phyloP scores from a whole-genome alignment of 2,113 vertebrate genomes.

The Drymodes brunneopygia region DNA sequence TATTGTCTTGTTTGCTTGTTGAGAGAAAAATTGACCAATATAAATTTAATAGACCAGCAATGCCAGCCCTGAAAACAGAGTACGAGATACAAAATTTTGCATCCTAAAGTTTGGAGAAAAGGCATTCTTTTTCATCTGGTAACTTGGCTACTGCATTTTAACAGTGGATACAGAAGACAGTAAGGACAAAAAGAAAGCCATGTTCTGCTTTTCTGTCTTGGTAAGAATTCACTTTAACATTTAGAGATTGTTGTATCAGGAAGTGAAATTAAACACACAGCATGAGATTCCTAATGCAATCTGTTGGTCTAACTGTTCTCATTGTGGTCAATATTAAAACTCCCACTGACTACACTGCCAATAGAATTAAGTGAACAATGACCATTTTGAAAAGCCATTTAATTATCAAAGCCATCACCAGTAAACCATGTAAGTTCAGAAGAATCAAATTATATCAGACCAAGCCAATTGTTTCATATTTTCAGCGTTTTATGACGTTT shows the following conservation, averaged over 20 bases:
- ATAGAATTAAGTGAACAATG: constrained; percentile 16
- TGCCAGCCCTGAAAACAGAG: neutral
- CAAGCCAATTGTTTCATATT: neutral
- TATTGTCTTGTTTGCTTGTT: neutral
- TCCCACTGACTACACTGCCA: neutral
- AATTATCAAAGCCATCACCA: constrained; percentile 6
- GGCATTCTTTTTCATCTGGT: neutral
- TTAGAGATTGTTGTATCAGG: constrained; percentile 44
- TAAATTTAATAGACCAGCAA: neutral
- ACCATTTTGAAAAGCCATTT: constrained; percentile 32
- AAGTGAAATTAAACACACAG: constrained; percentile 53
- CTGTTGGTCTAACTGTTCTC: constrained; percentile 31
- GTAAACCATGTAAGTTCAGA: neutral
- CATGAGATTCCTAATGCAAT: constrained; percentile 42
- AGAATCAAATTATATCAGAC: neutral
- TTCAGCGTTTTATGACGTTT: neutral
- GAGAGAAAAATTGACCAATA: neutral
- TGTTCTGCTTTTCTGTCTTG: constrained; percentile 16
- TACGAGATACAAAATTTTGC: neutral
- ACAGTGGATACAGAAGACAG: neutral
- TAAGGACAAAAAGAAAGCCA: neutral
- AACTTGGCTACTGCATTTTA: neutral
- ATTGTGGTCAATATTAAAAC: constrained; percentile 31
- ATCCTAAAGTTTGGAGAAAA: neutral
- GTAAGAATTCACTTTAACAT: constrained; percentile 46